phyloP scores from a whole-genome alignment of 2,888 invertebrate species.

The Eupithecia abbreviata region DNA sequence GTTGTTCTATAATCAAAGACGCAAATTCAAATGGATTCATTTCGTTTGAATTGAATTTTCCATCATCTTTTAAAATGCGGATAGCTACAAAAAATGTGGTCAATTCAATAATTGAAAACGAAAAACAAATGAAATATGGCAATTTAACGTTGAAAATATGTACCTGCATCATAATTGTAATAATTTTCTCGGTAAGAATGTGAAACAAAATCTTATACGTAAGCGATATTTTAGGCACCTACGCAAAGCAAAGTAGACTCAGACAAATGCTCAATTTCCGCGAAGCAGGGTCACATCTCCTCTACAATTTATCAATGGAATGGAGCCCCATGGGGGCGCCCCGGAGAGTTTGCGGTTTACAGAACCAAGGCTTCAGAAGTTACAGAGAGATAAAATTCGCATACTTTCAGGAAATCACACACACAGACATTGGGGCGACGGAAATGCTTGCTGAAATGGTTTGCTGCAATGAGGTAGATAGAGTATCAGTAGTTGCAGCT shows the following conservation, averaged over 20 bases:
- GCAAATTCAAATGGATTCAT: too few relatives aligned
- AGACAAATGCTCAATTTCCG: slow-evolving; percentile 22
- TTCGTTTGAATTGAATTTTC: too few relatives aligned
- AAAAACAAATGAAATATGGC: not conserved
- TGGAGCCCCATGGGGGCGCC: slow-evolving; percentile 50
- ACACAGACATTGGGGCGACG: slow-evolving; percentile 29
- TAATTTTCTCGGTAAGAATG: not conserved
- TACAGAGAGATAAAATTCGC: slow-evolving; percentile 39
- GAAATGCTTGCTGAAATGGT: slow-evolving; percentile 14
- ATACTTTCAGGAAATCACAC: slow-evolving; percentile 24
- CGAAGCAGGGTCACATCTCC: slow-evolving; percentile 19
- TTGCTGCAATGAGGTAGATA: not conserved
- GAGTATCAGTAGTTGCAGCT: not conserved
- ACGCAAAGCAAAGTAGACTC: slow-evolving; percentile 8
- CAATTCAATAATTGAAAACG: not conserved
- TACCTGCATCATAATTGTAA: too few relatives aligned
- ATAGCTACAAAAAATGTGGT: not conserved
- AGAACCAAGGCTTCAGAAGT: slow-evolving; percentile 55
- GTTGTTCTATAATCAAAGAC: too few relatives aligned
- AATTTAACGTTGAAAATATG: not conserved
- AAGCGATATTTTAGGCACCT: not conserved
- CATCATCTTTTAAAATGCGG: not conserved
- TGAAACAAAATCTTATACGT: not conserved
- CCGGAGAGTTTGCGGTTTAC: slow-evolving; percentile 59
- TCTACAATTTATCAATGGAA: slow-evolving; percentile 29